These are phyloP conservation scores for Dunckerocampus dactyliophorus DNA, from an alignment of 2,113 vertebrate genomes.

Conservation along the genomic window DNA sequence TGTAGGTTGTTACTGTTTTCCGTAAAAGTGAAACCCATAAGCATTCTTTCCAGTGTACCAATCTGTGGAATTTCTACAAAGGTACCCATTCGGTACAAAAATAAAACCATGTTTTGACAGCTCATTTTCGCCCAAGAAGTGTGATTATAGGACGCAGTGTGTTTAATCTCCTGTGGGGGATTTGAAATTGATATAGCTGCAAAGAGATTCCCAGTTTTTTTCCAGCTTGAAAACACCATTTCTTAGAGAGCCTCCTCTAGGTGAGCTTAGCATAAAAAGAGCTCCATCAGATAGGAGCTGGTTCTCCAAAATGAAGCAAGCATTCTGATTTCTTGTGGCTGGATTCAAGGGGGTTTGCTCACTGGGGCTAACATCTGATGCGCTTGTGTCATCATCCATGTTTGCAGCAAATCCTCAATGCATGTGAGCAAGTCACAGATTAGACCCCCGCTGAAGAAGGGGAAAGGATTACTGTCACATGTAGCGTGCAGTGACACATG, in stretches of 20 bases:
- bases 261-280: slow-evolving; percentile 57
- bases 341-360: slow-evolving; percentile 43
- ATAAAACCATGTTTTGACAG: slow-evolving; percentile 31
- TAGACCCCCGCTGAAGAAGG: slow-evolving; percentile 48
- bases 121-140: slow-evolving; percentile 34
- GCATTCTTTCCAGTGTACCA: background rate
- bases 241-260: slow-evolving; percentile 48
- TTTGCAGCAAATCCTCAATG: slow-evolving; percentile 49
- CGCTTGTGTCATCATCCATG: slow-evolving; percentile 19
- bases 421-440: slow-evolving; percentile 53
- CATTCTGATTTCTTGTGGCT: slow-evolving; percentile 17
- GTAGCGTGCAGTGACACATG: slow-evolving; percentile 39
- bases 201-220: slow-evolving; percentile 53
- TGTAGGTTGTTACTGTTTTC: background rate
- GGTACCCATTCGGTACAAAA: background rate
- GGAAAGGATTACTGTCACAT: slow-evolving; percentile 60
- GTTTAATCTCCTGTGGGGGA: slow-evolving; percentile 60
- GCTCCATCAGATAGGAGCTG: slow-evolving; percentile 27
- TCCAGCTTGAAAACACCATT: slow-evolving; percentile 41
- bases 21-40: slow-evolving; percentile 1
- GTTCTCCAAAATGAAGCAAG: slow-evolving; percentile 28
- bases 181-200: slow-evolving; percentile 57
- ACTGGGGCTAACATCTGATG: slow-evolving; percentile 21
- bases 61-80: background rate
- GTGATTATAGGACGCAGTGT: slow-evolving; percentile 57